Evolutionary conservation across 2,797 vertebrate species (phyloP).

Genomic region (Aulostomus chinensis): DNA sequence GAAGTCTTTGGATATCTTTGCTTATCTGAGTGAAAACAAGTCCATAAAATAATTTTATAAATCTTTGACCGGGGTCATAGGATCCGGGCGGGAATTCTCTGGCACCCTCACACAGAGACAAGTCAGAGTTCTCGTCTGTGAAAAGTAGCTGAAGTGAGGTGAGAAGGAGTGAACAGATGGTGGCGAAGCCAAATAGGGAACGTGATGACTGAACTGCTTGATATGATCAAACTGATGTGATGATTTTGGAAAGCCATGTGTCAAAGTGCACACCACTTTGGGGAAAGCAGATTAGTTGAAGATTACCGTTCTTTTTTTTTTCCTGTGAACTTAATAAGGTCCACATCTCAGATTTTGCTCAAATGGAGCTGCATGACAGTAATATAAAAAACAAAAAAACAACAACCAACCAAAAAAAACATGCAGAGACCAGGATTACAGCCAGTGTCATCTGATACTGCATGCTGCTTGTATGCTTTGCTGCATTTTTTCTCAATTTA

Average conservation of each 20-base stretch:
- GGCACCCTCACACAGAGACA: conserved; percentile 42
- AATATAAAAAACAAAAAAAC: neutral
- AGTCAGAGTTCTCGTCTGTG: conserved; percentile 34
- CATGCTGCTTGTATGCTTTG: no score
- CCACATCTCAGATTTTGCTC: neutral
- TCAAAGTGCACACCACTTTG: conserved; percentile 8
- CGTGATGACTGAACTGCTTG: conserved; percentile 21
- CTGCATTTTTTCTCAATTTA: no score
- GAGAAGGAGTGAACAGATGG: conserved; percentile 27
- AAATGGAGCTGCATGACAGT: neutral
- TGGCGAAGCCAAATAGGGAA: conserved; percentile 28
- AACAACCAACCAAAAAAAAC: neutral
- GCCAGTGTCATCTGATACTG: neutral
- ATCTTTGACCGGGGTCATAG: conserved; percentile 46
- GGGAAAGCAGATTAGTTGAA: conserved; percentile 21
- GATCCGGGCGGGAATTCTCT: conserved; percentile 36
- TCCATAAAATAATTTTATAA: conserved; percentile 33
- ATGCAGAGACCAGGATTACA: neutral
- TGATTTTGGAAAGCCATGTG: conserved; percentile 19
- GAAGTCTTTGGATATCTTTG: conserved; percentile 17
- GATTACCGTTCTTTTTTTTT: conserved; percentile 13
- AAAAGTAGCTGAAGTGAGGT: conserved; percentile 19
- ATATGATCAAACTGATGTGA: conserved; percentile 28
- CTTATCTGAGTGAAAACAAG: conserved; percentile 13
- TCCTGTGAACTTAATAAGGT: conserved; percentile 5